phyloP scores from a whole-genome alignment of 2,888 invertebrate species.

The Pandemis cinnamomeana region DNA sequence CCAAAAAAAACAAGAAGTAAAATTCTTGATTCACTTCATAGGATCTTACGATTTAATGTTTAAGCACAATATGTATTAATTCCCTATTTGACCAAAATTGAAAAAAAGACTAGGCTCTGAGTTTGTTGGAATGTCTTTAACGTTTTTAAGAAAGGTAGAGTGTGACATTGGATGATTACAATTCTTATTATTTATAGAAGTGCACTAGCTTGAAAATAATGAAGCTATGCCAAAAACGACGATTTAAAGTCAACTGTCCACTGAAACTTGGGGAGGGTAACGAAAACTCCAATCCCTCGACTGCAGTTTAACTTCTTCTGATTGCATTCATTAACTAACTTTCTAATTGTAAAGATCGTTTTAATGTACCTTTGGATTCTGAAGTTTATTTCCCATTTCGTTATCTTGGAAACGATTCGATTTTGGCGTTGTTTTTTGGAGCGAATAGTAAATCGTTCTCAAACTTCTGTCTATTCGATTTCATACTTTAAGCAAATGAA shows the following conservation, averaged over 20 bases:
- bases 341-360: slow-evolving; percentile 16
- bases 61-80: too few species aligned
- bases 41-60: too few species aligned
- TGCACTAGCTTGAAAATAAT: neutral
- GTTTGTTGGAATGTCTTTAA: too few species aligned
- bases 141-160: too few species aligned
- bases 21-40: too few species aligned
- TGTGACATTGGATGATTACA: too few species aligned
- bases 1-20: too few species aligned
- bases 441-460: too few species aligned
- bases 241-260: slow-evolving; percentile 28
- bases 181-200: neutral
- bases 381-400: neutral
- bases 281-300: slow-evolving; percentile 10
- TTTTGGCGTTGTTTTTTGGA: neutral
- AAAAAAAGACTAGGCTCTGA: too few species aligned
- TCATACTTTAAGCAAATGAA: too few species aligned
- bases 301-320: slow-evolving; percentile 34
- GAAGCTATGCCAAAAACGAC: slow-evolving; percentile 14
- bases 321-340: slow-evolving; percentile 35
- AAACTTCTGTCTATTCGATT: too few species aligned
- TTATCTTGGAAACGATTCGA: neutral
- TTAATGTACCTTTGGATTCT: neutral
- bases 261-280: slow-evolving; percentile 18
- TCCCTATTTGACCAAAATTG: too few species aligned